Base-by-base conservation (phyloP, 1,140 invertebrate species). In the Parapsyche elsis region DNA sequence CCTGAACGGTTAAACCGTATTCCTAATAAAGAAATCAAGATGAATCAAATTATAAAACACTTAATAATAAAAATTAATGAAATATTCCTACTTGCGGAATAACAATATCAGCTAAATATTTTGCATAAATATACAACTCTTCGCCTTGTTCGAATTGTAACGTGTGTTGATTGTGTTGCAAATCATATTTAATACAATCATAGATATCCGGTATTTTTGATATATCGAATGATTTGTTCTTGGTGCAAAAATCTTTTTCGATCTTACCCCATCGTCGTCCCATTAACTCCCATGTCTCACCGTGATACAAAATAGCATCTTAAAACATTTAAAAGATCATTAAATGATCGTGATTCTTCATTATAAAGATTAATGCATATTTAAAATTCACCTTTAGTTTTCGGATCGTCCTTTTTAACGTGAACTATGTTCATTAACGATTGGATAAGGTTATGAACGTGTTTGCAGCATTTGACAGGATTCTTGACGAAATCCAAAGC, bases 131-230 rank as follows among this genome's bases (percentile, higher is more conserved):
- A 85, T 99, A 99, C 19, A 99, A 89, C 87, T 99, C 97, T 86
- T 99, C 96, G 0, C 98, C 94, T 86, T 96, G 92, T 84, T 97
- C 94, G 87, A 98, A 99, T 86, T 98, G 95, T 84, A 99, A 86
- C 0, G 95, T 97, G 86, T 97, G 94, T 85, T 98, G 95, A 88
- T 99, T 99, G 86, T 99, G 99, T 85, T 99, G 98, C 79, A 99
- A 87, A 89, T 99, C 98, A 86, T 98, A 99, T 85, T 99, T 99
- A 83, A 99, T 99, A 86, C 98, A 99, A 89, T 99, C 99, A 86
- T 99, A 99, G 83, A 99, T 99, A 87, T 99, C 99, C 0, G 99
- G 98, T 81, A 99, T 98, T 90, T 99, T 99, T 0, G 97, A 99
- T 83, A 99, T 99, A 86, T 99, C 98, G 89, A 97, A 99, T 16